phyloP scores from a whole-genome alignment of 2,113 vertebrate genomes.

The Phrynosoma blainvillii region DNA sequence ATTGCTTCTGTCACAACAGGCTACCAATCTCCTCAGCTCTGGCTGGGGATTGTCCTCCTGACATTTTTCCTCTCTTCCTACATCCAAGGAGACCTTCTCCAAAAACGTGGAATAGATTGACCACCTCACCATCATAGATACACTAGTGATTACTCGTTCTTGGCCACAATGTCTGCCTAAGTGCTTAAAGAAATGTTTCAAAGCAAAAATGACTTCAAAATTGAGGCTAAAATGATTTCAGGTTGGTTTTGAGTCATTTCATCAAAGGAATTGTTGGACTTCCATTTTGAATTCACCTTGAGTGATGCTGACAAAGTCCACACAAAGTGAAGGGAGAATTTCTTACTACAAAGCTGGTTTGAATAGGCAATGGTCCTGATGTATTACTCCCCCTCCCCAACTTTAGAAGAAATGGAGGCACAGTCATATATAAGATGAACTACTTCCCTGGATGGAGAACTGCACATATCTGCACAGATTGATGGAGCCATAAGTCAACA shows the following conservation, averaged over 20 bases:
- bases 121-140: too few species aligned
- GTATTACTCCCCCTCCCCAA: not conserved
- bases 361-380: constrained; percentile 44
- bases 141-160: too few species aligned
- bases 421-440: constrained; percentile 66
- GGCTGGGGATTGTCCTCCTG: too few species aligned
- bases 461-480: constrained; percentile 58
- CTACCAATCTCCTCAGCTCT: too few species aligned
- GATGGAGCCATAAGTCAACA: constrained; percentile 67
- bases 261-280: too few species aligned
- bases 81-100: too few species aligned
- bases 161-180: too few species aligned
- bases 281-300: not conserved
- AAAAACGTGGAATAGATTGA: too few species aligned
- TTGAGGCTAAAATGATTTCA: not conserved
- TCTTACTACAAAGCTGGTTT: constrained; percentile 36
- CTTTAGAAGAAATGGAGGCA: constrained; percentile 48
- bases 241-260: not conserved
- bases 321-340: constrained; percentile 27
- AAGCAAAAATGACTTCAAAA: not conserved
- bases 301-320: constrained; percentile 20
- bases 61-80: too few species aligned
- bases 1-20: too few species aligned
- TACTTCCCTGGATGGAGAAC: constrained; percentile 58
- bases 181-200: not conserved